Evolutionary conservation across 1,140 invertebrate species (phyloP), one percentile per base, ranked within the genome.

Genomic region (Drosophila watanabei): DNA sequence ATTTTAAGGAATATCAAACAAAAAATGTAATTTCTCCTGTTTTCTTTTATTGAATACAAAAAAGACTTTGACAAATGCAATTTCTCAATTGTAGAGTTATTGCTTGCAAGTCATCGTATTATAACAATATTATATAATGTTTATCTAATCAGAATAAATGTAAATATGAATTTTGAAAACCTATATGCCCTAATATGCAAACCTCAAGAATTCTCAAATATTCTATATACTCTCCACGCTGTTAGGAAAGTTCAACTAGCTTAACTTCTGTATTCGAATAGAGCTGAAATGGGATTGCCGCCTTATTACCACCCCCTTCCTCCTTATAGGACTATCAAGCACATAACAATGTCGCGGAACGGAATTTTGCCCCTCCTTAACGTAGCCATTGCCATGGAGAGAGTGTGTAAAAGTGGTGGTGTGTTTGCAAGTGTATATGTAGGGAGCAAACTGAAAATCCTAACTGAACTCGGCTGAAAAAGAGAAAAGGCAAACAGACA

Each of bases 381-480:
- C 61, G 30, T 61, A 69, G 61, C 56, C 46, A 62, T 51, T 60
- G 35, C 79, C 57, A 68, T 60, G 75, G 46, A 62, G 46, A 62
- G 66, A 49, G 62, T 54, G 30, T 58, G 54, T 39, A 18, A 11
- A 20, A 69, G 10, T 41, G 61, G 46, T 18, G 20, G 33, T 62
- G 32, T 49, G 41, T 48, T 58, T 68, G 52, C 14, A 33, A 10
- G 30, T 45, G 32, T 46, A 16, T 45, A 13, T 14, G 43, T 41
- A 20, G 56, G n/a, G 41, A 30, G 49, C 63, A 82, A 66, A 59
- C 72, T 81, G 66, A 79, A 75, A 64, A 82, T 59, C 65, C 43
- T 48, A 82, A 79, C 79, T 68, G 16, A 82, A 68, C 75, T 75
- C 65, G 52, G 61, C 68, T 60, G 37, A 77, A 78, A 69, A 78